Evolutionary conservation across 2,888 invertebrate species (phyloP), one percentile per base, ranked within the genome.

Genomic region (Cheilosia scutellata): DNA sequence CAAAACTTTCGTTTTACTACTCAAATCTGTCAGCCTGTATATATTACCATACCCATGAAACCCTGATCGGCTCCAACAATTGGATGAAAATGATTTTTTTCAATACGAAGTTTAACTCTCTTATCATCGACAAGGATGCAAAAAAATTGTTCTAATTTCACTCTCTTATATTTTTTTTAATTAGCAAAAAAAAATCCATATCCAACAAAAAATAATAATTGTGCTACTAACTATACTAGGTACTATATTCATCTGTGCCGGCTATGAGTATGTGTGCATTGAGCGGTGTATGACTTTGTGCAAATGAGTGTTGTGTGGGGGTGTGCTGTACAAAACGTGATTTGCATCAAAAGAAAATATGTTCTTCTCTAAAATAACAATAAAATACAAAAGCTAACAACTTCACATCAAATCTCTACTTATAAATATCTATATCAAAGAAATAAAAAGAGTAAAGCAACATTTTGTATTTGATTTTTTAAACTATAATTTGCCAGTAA

Each of bases 251-350:
- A 53, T 47, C 47, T 58, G 58, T 71, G 71, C 37, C n/a, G 60
- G 60, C 29, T 25, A 58, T 71, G 47, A 58, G 3, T 44, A 71
- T 49, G 20, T 42, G 47, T 70, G 70, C 57, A 70, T 58, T 58
- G 33, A 29, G 70, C 47, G 49, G 60, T 42, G 51, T 57, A 33
- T 58, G 33, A 5, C 2, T 49, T n/a, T 51, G 60, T 72, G 72
- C 72, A 72, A 42, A 62, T 72, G 72, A 51, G 6, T 53, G 5
- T 51, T 25, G 27, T 49, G 49, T 62, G 31, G n/a, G 51, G 13
- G 62, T 72, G 62, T 72, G 51, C 51, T 72, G 40, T 72, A 51
- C 60, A 72, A 62, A 29, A 71, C 16, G 25, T 60, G 33, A 68
- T 27, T 47, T 27, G 44, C 51, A 27, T 37, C 13, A n/a, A 55